Base-by-base conservation (phyloP, 2,113 vertebrate genomes). In the Oreocharis arfaki region DNA sequence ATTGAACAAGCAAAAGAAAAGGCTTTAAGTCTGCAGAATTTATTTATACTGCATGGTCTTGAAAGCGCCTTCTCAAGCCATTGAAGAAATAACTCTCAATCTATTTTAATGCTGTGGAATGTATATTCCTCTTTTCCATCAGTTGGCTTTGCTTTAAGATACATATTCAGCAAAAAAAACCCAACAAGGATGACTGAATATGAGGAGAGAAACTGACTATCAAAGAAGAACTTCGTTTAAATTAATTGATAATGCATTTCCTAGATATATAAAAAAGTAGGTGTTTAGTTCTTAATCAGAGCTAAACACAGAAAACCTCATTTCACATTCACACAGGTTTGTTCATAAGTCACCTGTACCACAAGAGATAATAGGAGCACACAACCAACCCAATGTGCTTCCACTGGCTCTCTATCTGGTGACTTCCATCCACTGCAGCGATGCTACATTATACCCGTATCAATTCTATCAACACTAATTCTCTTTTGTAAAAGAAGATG, bases 1-100 rank as follows among this genome's bases (percentile, higher is more conserved):
- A 89, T 60, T 87, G 82, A 89, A 83, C 32, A 44, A 65, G 41
- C 20, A 57, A 84, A 80, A 65, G 27, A 64, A 91, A 89, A 49
- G 22, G 22, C 47, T 96, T 64, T 53, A 92, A 71, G 39, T 76
- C 81, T 95, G 32, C 10, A 83, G 35, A 80, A 57, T 81, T 89
- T 95, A 89, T 78, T 95, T 39, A 60, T 81, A 83, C 63, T 19
- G 16, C 67, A 84, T 92, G 55, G 86, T 92, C 73, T 77, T 47
- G 73, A 90, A 96, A 97, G 52, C 4, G 11, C 32, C 64, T 88
- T 91, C 75, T 87, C 84, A 93, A 93, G 52, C 50, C 56, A 91
- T 2, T 87, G 65, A 95, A 86, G 57, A 95, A 78, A 90, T 79
- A 94, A 82, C 11, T 89, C 42, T 63, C 78, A 9, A 75, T 90